Evolutionary conservation across 2,797 vertebrate genomes (phyloP).

Genomic region (Sus cebifrons): DNA sequence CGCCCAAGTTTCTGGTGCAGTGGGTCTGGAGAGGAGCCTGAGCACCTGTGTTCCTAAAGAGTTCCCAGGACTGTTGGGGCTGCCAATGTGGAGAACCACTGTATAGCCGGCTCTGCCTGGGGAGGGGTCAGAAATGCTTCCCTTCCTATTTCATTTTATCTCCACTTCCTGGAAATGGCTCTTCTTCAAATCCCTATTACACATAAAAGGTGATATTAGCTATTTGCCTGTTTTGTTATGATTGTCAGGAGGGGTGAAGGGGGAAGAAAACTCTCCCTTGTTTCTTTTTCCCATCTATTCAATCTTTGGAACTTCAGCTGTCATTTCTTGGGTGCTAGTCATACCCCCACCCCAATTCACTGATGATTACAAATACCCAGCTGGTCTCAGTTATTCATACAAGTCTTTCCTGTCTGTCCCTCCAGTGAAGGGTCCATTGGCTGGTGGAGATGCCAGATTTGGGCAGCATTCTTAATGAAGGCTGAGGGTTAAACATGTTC

Average conservation of each 20-base stretch:
- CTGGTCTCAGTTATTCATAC: neutral
- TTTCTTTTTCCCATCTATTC: neutral
- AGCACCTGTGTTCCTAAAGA: neutral
- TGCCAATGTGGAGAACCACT: too few relatives aligned
- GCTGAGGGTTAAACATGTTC: neutral
- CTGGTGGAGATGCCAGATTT: too few relatives aligned
- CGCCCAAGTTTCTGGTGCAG: neutral
- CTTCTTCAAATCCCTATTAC: neutral
- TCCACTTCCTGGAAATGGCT: neutral
- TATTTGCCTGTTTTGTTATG: neutral
- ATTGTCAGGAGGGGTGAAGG: neutral
- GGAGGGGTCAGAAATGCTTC: neutral
- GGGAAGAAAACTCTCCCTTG: neutral
- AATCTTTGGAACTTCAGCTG: neutral
- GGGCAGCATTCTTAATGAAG: neutral
- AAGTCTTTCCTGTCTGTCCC: neutral
- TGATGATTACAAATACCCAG: neutral
- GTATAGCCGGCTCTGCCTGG: neutral
- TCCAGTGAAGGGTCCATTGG: neutral
- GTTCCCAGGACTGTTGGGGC: too few relatives aligned
- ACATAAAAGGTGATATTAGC: neutral
- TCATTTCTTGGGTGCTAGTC: neutral
- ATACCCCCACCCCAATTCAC: neutral
- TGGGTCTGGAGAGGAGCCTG: rapidly evolving
- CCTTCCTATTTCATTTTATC: neutral